These are phyloP conservation scores for Heliconius nattereri DNA, from an alignment of 1,140 invertebrate genomes.

Conservation along the genomic window DNA sequence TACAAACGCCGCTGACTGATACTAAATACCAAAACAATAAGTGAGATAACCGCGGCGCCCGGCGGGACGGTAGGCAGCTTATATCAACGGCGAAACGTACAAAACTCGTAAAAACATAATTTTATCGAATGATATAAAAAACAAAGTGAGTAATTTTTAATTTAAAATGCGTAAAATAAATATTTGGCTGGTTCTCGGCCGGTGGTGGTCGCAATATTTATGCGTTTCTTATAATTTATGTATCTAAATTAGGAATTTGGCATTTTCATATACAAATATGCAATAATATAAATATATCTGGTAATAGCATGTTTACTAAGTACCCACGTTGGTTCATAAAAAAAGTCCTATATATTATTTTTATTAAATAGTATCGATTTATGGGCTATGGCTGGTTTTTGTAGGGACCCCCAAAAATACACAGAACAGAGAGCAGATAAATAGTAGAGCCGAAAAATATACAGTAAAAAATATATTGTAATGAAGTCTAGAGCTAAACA, in stretches of 20 bases:
- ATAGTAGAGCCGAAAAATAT: background rate
- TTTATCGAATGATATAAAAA: background rate
- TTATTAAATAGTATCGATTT: no score
- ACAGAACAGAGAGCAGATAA: background rate
- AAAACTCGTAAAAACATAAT: background rate
- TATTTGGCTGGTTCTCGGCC: background rate
- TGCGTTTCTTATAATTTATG: background rate
- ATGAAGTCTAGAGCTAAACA: background rate
- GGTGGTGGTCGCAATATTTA: background rate
- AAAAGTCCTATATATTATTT: no score
- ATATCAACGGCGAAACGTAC: background rate
- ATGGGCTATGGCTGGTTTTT: background rate
- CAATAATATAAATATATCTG: background rate
- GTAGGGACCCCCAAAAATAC: no score
- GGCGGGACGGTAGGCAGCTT: no score
- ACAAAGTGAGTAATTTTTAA: background rate
- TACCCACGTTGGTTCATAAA: background rate
- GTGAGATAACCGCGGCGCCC: no score
- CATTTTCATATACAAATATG: background rate
- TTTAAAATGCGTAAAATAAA: background rate
- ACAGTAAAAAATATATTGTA: background rate
- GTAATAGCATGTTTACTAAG: background rate
- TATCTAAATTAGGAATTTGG: background rate
- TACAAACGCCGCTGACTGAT: background rate
- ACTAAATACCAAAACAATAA: no score